These are phyloP conservation scores for Trachelus stipa DNA, from an alignment of 2,888 invertebrate species.

Conservation along the genomic window DNA sequence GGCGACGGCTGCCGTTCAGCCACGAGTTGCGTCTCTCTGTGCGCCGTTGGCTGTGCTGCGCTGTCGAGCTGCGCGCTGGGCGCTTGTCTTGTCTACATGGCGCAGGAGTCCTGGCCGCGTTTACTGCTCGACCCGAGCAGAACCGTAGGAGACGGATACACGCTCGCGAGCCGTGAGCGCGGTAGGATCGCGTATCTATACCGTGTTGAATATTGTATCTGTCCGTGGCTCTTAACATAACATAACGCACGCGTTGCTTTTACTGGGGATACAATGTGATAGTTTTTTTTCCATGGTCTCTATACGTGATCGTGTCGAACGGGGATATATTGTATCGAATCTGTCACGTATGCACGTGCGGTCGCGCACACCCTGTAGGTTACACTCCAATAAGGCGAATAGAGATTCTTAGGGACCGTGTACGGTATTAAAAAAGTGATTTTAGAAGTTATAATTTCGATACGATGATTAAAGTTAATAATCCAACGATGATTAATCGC, in stretches of 20 bases:
- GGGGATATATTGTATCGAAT: neutral
- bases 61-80: neutral
- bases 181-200: neutral
- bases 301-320: neutral
- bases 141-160: neutral
- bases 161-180: neutral
- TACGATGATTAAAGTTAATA: neutral
- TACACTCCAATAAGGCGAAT: neutral
- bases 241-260: neutral
- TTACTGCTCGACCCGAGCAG: neutral
- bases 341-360: neutral
- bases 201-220: neutral
- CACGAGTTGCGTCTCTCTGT: constrained; percentile 4
- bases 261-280: neutral
- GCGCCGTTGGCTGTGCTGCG: constrained; percentile 1
- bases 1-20: neutral
- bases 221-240: neutral
- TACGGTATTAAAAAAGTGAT: neutral
- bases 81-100: neutral
- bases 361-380: neutral
- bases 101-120: neutral
- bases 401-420: neutral
- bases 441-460: neutral
- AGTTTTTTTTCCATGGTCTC: neutral
- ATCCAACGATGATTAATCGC: neutral